A percentile compares a stretch with the other conserved stretches of the same genome.
These are phyloP conservation scores for Capromys pilorides DNA, from an alignment of 2,797 vertebrate genomes.

Conservation along the genomic window DNA sequence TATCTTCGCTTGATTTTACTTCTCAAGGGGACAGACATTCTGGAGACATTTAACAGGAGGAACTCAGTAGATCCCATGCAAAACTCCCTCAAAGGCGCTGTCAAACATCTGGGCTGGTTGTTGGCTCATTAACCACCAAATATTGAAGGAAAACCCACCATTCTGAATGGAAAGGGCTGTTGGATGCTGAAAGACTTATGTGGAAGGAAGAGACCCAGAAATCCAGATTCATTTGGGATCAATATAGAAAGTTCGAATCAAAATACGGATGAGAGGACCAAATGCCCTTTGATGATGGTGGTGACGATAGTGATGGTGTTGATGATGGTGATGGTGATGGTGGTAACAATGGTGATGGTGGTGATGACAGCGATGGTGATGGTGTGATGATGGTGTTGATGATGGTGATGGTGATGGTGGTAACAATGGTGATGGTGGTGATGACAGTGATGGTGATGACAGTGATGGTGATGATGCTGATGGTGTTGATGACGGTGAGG, in stretches of 20 bases:
- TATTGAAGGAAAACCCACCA: background rate
- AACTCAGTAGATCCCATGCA: fast-evolving
- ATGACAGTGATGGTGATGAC: fast-evolving
- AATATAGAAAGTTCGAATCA: background rate
- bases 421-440: background rate
- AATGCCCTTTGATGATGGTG: background rate
- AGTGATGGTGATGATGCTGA: background rate
- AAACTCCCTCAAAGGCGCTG: background rate
- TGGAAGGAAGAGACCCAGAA: background rate
- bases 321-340: background rate
- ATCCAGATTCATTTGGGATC: background rate
- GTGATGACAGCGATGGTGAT: background rate
- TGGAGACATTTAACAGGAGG: background rate
- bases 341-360: background rate
- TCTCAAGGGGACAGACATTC: background rate
- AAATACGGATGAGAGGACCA: background rate
- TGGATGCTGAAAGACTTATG: background rate
- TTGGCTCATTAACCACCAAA: background rate
- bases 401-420: fast-evolving
- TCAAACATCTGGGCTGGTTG: background rate
- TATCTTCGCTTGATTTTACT: background rate
- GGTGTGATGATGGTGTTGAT: background rate
- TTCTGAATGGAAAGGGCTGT: background rate
- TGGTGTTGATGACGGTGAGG: background rate
- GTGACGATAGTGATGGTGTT: background rate